Percentiles rank a stretch among this genome's conserved stretches.
Evolutionary conservation across 2,888 invertebrate genomes (phyloP).

Genomic region (Lampropteryx suffumata): DNA sequence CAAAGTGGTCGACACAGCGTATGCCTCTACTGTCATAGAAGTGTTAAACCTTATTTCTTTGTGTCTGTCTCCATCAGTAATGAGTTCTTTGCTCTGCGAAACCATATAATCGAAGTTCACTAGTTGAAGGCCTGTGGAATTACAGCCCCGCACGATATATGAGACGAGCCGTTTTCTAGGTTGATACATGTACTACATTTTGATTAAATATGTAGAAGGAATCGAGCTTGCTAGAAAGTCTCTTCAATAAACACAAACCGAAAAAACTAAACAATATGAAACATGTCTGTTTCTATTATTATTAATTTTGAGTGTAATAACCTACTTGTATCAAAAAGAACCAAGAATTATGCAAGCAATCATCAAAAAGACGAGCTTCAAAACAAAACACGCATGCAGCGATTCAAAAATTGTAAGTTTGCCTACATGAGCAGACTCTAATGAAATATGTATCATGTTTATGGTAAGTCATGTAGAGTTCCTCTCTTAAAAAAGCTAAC

Average conservation of each 20-base stretch:
- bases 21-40: no score
- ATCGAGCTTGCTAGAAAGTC: background rate
- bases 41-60: no score
- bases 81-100: background rate
- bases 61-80: background rate
- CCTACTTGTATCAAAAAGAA: no score
- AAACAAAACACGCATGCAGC: constrained; percentile 5
- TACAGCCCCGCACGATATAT: constrained; percentile 30
- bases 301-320: no score
- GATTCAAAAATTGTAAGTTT: constrained; percentile 27
- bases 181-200: constrained; percentile 14
- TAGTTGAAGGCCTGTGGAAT: constrained; percentile 30
- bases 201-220: background rate
- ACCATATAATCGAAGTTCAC: constrained; percentile 32
- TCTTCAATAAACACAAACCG: no score
- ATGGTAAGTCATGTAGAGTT: constrained; percentile 35
- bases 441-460: constrained; percentile 36
- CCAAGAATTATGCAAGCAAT: no score
- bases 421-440: constrained; percentile 21
- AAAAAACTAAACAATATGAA: no score
- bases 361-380: background rate
- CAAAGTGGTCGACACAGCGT: no score
- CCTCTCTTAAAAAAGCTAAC: constrained; percentile 33
- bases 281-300: no score
- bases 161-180: constrained; percentile 8